These are phyloP conservation scores for Vidua macroura DNA, from an alignment of 2,113 vertebrate genomes.

Conservation along the genomic window DNA sequence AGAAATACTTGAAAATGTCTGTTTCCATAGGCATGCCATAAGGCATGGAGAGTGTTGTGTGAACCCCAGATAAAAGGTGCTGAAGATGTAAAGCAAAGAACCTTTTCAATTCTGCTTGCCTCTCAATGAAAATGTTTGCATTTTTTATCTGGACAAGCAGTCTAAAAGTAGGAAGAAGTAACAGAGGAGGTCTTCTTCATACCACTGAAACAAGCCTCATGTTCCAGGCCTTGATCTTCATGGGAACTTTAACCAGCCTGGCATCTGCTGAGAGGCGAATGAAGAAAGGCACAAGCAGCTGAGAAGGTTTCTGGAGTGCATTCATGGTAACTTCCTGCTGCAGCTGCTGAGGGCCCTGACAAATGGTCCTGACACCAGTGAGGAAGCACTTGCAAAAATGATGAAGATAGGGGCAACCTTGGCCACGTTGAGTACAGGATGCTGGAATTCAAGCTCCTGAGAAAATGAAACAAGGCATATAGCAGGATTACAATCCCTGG, in stretches of 20 bases:
- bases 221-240: neutral
- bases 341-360: neutral
- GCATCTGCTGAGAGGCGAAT: neutral
- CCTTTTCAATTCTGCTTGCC: neutral
- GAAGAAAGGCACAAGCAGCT: neutral
- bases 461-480: neutral
- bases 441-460: neutral
- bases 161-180: neutral
- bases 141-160: neutral
- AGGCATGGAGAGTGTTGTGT: neutral
- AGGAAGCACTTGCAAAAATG: neutral
- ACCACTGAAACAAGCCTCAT: neutral
- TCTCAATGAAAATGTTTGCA: neutral
- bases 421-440: neutral
- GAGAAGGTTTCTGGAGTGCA: neutral
- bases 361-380: neutral
- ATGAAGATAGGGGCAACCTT: neutral
- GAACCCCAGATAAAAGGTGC: neutral
- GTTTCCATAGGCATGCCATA: neutral
- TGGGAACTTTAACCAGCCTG: neutral
- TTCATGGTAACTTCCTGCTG: neutral
- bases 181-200: neutral
- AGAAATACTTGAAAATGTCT: neutral
- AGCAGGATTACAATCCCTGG: neutral
- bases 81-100: neutral